Base-by-base conservation (phyloP, 2,113 vertebrate species). In the Hymenochirus boettgeri region DNA sequence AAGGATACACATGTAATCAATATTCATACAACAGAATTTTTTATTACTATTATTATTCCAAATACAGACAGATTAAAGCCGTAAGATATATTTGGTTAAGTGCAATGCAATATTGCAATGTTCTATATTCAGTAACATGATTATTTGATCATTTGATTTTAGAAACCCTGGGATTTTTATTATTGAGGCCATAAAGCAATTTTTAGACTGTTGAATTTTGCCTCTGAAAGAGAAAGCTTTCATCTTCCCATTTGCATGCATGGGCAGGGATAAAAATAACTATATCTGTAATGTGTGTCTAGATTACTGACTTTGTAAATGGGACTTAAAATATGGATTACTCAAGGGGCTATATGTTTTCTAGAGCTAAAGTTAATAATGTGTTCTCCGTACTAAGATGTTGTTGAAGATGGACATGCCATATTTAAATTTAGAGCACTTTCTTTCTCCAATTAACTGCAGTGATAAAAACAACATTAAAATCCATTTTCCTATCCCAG, bases 71-170 rank as follows among this genome's bases (percentile, higher is more conserved):
- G 23, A 51, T 58, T 50, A 52, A 66, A 58, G 55, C 39, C 12
- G 59, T 37, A 51, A 23, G 26, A 50, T 39, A 31, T 6, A 29
- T 25, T 17, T 37, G 11, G 50, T 22, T 51, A 29, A 58, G 15
- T 55, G 18, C 31, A 58, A 27, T n/a, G 27, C 47, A 26, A 58
- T 66, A 66, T 57, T 58, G 29, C 24, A 39, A 29, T 26, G 39
- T 66, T 31, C 57, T 27, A 13, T 37, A 58, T 29, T 31, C 19
- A 26, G 35, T 35, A 59, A 58, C 59, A 27, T 19, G n/a, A 13
- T 9, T 50, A 39, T 39, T n/a, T n/a, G n/a, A n/a, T n/a, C n/a
- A 66, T 66, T 59, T 51, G 17, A 58, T 66, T 58, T 58, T 52
- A 37, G 42, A 54, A 56, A 59, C 39, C 58, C 52, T 22, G 39